These are phyloP conservation scores for Somateria mollissima DNA, from an alignment of 2,797 vertebrate genomes.

Conservation along the genomic window DNA sequence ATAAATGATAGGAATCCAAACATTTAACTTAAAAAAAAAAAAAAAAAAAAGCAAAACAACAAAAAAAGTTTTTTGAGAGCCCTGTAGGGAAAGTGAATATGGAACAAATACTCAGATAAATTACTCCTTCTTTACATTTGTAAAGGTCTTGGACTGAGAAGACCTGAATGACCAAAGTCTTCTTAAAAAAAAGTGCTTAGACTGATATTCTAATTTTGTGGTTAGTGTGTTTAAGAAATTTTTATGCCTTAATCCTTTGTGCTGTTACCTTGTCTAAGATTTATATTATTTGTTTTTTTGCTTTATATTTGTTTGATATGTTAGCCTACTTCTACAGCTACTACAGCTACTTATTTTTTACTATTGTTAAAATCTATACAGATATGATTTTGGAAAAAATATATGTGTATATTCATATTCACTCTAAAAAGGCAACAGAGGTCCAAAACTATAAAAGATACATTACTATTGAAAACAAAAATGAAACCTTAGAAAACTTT, in stretches of 20 bases:
- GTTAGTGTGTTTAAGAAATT: neutral
- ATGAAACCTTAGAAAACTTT: neutral
- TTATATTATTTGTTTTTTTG: neutral
- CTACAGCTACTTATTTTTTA: neutral
- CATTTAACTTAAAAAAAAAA: neutral
- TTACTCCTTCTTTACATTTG: neutral
- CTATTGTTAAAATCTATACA: neutral
- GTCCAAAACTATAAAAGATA: neutral
- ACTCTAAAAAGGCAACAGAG: neutral
- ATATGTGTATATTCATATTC: neutral
- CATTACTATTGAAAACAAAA: neutral
- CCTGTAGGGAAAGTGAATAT: neutral
- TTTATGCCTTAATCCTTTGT: neutral
- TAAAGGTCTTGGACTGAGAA: neutral
- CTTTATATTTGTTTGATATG: neutral
- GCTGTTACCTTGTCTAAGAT: neutral
- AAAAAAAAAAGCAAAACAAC: neutral
- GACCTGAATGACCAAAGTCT: neutral
- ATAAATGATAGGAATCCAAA: neutral
- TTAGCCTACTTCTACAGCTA: neutral
- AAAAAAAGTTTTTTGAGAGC: neutral
- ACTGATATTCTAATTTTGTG: neutral
- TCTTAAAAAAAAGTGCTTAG: neutral
- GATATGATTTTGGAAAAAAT: neutral
- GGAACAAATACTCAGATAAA: neutral